Base-by-base conservation (phyloP, 1,140 invertebrate species). In the Drosophila quadrilineata region DNA sequence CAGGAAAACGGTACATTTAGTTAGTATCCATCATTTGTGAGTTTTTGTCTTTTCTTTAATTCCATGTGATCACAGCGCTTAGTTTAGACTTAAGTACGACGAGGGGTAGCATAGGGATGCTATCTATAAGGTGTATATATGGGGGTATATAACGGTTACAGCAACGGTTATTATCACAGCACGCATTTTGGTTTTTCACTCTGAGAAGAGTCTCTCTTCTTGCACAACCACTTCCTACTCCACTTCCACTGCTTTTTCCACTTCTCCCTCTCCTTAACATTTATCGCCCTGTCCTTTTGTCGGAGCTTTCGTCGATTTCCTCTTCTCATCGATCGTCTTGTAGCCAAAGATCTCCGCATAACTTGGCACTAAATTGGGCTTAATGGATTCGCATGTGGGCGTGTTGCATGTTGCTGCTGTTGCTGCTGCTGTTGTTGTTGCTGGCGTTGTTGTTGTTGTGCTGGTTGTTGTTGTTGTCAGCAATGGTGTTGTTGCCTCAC, bases 61-160 rank as follows among this genome's bases (percentile, higher is more conserved):
- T n/a, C n/a, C n/a, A n/a, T n/a, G n/a, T n/a, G n/a, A n/a, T 84
- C 79, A 84, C 79, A 84, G 79, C 79, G 57, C 69, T 75, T 67
- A 74, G 79, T 70, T 71, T 67, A 65, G 49, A 66, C 59, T 57
- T 53, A 67, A 67, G 67, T 64, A 59, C 59, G 38, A 53, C 14
- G 35, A 45, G 3, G 10, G 31, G 31, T n/a, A 6, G 17, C 36
- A 68, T 73, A 35, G 53, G n/a, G n/a, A n/a, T n/a, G n/a, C n/a
- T n/a, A n/a, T 19, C 16, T 19, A 26, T 50, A 31, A 10, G 33
- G 16, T 43, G 22, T 21, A 58, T 48, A 40, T 2, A 21, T 19
- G 26, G 24, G 26, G 10, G 29, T 33, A 6, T 35, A 24, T 50
- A 50, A 24, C 1, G 50, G 35, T 41, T 46, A 62, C 58, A 62